A percentile compares a stretch with the other conserved stretches of the same genome.
Evolutionary conservation across 2,797 vertebrate species (phyloP).

Genomic region (Phoxinus dragarum): DNA sequence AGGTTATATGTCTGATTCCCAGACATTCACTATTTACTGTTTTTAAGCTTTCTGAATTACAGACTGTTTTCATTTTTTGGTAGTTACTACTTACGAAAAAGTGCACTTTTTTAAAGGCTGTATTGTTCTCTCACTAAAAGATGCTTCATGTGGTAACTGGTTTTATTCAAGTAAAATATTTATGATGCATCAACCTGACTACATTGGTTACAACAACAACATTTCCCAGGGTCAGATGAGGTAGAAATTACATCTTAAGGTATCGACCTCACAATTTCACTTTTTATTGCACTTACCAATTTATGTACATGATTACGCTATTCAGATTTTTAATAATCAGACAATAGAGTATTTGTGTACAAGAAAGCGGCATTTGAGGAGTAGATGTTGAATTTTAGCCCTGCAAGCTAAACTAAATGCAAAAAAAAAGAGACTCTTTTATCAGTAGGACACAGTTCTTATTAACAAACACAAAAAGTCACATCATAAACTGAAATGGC

Average conservation of each 20-base stretch:
- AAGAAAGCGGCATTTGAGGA: background rate
- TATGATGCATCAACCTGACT: background rate
- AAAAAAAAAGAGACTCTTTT: background rate
- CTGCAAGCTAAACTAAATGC: background rate
- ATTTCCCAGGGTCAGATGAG: background rate
- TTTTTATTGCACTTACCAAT: background rate
- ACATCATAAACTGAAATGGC: background rate
- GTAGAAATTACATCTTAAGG: background rate
- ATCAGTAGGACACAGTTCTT: slow-evolving; percentile 5
- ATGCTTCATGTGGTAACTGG: background rate
- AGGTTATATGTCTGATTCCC: no score
- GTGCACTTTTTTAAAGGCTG: background rate
- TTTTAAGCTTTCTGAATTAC: background rate
- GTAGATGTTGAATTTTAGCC: background rate
- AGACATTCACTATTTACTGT: background rate
- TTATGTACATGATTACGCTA: background rate
- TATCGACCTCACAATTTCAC: no score
- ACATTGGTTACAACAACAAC: background rate
- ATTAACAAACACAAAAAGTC: background rate
- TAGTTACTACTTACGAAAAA: background rate
- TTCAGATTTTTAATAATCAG: background rate
- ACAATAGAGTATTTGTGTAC: background rate
- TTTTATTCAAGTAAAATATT: slow-evolving; percentile 3
- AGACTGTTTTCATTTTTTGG: background rate
- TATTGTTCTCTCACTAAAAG: background rate